These are phyloP conservation scores for Saturnia pavonia DNA, from an alignment of 2,888 invertebrate species.

Conservation along the genomic window DNA sequence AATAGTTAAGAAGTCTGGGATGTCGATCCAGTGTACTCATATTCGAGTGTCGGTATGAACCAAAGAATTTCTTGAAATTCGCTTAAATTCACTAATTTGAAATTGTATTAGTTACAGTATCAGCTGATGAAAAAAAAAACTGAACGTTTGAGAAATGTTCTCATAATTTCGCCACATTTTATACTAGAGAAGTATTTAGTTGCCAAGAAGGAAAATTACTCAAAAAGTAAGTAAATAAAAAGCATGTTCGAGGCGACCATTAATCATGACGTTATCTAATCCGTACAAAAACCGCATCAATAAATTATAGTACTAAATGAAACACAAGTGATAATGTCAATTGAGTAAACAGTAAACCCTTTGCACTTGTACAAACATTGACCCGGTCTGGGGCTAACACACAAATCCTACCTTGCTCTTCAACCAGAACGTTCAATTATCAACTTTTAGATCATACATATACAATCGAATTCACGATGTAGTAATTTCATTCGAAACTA, in stretches of 20 bases:
- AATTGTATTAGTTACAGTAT: no score
- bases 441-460: neutral
- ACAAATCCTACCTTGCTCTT: constrained; percentile 11
- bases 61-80: neutral
- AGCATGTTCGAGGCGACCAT: neutral
- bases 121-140: no score
- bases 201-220: neutral
- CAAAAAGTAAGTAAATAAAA: neutral
- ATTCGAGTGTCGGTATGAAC: neutral
- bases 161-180: no score
- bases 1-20: no score
- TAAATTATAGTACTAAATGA: constrained; percentile 62
- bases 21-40: no score
- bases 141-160: no score
- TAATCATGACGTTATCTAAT: constrained; percentile 20
- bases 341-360: constrained; percentile 63
- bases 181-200: neutral
- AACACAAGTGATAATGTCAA: constrained; percentile 76
- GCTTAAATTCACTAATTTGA: neutral
- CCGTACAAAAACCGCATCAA: constrained; percentile 18
- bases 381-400: constrained; percentile 37
- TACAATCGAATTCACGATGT: neutral
- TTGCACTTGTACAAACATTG: constrained; percentile 70
- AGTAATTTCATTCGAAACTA: neutral
- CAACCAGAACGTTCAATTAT: neutral